A percentile compares a stretch with the other conserved stretches of the same genome.
Evolutionary conservation across 2,113 vertebrate genomes (phyloP).

Genomic region (Trogon melanurus): DNA sequence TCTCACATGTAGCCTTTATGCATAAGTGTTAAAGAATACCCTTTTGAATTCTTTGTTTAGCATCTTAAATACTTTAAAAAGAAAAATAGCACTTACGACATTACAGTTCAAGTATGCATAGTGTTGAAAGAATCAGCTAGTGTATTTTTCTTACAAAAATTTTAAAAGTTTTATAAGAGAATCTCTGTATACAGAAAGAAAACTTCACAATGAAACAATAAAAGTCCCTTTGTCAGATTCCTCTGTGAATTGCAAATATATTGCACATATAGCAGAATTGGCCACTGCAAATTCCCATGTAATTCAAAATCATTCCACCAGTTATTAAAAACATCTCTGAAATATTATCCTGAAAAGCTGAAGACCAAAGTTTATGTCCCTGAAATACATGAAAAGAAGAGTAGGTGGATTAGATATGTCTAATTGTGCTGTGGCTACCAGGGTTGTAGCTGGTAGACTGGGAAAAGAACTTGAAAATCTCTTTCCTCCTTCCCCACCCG

Average conservation of each 20-base stretch:
- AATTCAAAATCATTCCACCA: not conserved
- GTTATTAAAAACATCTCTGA: not conserved
- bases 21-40: not conserved
- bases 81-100: not conserved
- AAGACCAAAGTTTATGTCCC: not conserved
- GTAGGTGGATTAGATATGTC: not conserved
- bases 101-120: not conserved
- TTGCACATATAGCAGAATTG: not conserved
- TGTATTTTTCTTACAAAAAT: not conserved
- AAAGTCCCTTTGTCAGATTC: not conserved
- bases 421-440: not conserved
- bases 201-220: not conserved
- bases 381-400: not conserved
- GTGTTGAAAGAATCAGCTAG: not conserved
- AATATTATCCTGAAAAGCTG: not conserved
- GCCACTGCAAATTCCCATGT: not conserved
- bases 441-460: not conserved
- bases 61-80: not conserved
- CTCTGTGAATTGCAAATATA: not conserved
- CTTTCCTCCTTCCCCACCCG: no score
- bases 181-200: not conserved
- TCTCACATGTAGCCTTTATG: not conserved
- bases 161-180: not conserved
- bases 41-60: not conserved
- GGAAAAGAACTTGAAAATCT: not conserved